Conservation (phyloP, 1,140 invertebrate genomes). For the Hylaeus anthracinus region DNA sequence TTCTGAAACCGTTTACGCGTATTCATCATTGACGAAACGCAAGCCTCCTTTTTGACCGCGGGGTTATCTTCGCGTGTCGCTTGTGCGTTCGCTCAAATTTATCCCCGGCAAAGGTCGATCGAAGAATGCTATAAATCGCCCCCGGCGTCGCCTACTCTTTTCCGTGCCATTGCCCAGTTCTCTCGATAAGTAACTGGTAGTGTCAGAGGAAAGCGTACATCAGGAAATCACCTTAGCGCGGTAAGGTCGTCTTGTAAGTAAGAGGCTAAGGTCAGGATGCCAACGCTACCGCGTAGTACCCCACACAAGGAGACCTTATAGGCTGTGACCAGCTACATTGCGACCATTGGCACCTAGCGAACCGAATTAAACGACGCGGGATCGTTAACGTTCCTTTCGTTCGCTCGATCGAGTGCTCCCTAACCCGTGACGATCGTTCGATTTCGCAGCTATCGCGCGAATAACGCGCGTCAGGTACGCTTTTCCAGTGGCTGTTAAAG, state of each 20-base stretch:
- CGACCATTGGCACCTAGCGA: background rate
- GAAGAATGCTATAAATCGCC: slow-evolving; percentile 43
- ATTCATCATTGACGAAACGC: slow-evolving; percentile 5
- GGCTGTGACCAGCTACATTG: slow-evolving; percentile 6
- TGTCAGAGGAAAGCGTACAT: slow-evolving; percentile 43
- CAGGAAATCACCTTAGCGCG: slow-evolving; percentile 59
- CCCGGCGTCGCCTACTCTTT: background rate
- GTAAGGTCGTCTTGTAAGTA: slow-evolving; percentile 52
- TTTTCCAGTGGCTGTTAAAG: no score
- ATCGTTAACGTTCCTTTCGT: background rate
- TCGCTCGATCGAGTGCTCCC: background rate
- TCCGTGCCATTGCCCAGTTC: slow-evolving; percentile 34
- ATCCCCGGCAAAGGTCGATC: slow-evolving; percentile 17
- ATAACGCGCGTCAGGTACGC: no score
- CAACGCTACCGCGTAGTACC: slow-evolving; percentile 53
- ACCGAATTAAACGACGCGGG: background rate
- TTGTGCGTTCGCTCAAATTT: slow-evolving; percentile 6
- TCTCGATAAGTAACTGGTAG: slow-evolving; percentile 52
- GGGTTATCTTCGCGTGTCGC: slow-evolving; percentile 27
- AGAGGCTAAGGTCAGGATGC: slow-evolving; percentile 55
- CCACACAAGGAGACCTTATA: slow-evolving; percentile 40
- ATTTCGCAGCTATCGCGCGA: no score
- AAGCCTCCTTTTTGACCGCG: background rate
- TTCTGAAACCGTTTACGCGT: background rate
- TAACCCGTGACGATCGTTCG: background rate